Conservation (phyloP, 2,797 vertebrate species). For the Podarcis lilfordi region DNA sequence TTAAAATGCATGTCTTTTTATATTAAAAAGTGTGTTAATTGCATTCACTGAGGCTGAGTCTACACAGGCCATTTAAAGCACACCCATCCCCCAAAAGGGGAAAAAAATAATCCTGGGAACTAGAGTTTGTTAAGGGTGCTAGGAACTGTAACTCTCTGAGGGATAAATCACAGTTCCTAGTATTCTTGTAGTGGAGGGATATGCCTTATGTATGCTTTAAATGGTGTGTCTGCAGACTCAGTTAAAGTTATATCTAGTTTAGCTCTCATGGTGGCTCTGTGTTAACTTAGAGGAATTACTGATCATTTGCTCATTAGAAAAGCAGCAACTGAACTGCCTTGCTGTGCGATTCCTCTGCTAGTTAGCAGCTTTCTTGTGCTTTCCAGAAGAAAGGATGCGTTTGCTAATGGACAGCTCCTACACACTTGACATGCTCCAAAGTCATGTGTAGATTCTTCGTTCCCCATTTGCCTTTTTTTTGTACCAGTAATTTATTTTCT, state of each 20-base stretch:
- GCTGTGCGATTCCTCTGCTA: neutral
- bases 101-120: too few species aligned
- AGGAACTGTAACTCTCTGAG: too few species aligned
- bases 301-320: neutral
- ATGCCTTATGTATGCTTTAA: neutral
- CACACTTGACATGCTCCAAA: neutral
- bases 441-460: neutral
- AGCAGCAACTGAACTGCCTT: neutral
- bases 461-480: neutral
- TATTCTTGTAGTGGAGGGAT: too few species aligned
- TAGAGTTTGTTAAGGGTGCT: too few species aligned
- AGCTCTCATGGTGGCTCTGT: neutral
- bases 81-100: too few species aligned
- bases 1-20: too few species aligned
- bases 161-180: too few species aligned
- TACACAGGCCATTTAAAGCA: too few species aligned
- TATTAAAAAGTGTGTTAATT: neutral
- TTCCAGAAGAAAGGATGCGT: neutral
- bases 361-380: neutral
- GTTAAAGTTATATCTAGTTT: neutral
- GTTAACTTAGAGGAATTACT: neutral
- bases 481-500: slow-evolving; percentile 25
- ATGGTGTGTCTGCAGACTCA: too few species aligned
- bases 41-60: neutral
- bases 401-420: neutral